These are phyloP conservation scores for Cremastobaeus sp. DNA, from an alignment of 2,888 invertebrate species.

Conservation along the genomic window DNA sequence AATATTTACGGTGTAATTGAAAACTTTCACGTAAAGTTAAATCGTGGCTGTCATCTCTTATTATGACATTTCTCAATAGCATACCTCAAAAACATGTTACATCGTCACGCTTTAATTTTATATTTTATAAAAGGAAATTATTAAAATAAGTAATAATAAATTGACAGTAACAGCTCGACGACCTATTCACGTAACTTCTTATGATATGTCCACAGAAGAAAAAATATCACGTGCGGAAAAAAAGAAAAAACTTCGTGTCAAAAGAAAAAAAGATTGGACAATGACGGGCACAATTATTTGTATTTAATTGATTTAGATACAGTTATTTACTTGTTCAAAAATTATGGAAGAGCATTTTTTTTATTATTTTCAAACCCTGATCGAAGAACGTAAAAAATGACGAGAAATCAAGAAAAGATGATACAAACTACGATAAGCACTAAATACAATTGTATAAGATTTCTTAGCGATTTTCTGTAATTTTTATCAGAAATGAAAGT, in stretches of 20 bases:
- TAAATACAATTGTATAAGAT: conserved; percentile 72
- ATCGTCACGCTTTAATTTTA: conserved; percentile 51
- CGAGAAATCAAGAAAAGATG: conserved; percentile 9
- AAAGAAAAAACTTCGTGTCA: conserved; percentile 74
- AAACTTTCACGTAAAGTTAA: too few relatives aligned
- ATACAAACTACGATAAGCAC: conserved; percentile 72
- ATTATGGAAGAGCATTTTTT: too few relatives aligned
- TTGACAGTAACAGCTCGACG: conserved; percentile 29
- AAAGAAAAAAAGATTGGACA: conserved; percentile 78
- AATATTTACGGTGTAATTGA: too few relatives aligned
- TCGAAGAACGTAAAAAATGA: conserved; percentile 45
- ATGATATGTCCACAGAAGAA: conserved; percentile 79
- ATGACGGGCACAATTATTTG: conserved; percentile 77
- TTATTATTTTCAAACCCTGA: too few relatives aligned
- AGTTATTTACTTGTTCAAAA: conserved; percentile 33
- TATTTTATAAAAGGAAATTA: conserved; percentile 9
- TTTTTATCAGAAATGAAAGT: conserved; percentile 73
- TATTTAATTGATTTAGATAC: conserved; percentile 74
- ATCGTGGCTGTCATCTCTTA: conserved; percentile 4
- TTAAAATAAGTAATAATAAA: conserved; percentile 7
- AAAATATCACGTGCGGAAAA: conserved; percentile 76
- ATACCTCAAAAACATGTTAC: neutral
- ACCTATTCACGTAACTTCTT: conserved; percentile 68
- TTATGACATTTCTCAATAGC: neutral
- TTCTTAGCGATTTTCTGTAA: conserved; percentile 73